Percentiles rank a stretch among this genome's conserved stretches.
Conservation (phyloP, 1,140 invertebrate genomes). For the Stegodyphus dumicola region DNA sequence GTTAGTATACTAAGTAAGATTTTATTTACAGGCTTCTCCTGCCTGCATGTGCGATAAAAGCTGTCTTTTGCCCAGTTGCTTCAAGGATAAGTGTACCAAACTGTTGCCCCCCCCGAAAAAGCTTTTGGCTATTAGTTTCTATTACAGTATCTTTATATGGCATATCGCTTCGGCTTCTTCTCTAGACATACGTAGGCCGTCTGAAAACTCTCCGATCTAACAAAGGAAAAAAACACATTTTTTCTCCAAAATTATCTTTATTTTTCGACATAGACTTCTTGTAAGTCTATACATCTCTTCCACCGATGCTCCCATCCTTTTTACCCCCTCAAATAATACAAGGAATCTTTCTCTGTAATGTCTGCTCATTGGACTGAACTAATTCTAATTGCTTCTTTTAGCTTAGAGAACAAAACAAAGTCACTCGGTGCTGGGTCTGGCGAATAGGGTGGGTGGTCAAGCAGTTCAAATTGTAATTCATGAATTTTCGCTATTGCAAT, state of each 20-base stretch:
- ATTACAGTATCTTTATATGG: background rate
- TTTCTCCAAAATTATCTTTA: background rate
- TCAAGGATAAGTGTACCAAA: background rate
- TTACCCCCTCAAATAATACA: background rate
- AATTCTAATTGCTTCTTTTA: slow-evolving; percentile 27
- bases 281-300: slow-evolving; percentile 3
- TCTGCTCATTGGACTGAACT: background rate
- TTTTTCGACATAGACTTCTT: slow-evolving; percentile 26
- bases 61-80: background rate
- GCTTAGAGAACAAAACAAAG: slow-evolving; percentile 66
- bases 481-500: slow-evolving; percentile 33
- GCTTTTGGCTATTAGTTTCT: background rate
- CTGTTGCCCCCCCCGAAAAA: background rate
- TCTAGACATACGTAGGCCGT: background rate
- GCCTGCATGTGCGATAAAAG: background rate
- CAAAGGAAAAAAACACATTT: background rate
- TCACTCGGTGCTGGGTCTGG: slow-evolving; percentile 66
- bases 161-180: too few species aligned
- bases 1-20: background rate
- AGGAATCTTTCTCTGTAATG: background rate
- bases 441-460: slow-evolving; percentile 42
- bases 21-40: background rate
- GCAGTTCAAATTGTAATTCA: slow-evolving; percentile 19
- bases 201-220: slow-evolving; percentile 18
- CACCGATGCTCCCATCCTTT: background rate